Conservation (phyloP, 2,797 vertebrate species). For the Martes flavigula region DNA sequence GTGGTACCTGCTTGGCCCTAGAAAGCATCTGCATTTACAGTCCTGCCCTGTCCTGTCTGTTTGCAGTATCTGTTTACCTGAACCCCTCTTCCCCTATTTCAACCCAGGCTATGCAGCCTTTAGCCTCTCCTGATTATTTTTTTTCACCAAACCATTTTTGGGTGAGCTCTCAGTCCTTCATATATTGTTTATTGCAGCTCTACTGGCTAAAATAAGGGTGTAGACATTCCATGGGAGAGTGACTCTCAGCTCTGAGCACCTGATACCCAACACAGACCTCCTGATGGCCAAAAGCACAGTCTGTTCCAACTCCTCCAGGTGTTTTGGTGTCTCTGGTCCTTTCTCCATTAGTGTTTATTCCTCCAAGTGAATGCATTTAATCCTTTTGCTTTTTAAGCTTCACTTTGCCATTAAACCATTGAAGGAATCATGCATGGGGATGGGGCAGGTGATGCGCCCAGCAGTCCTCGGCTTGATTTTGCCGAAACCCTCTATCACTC, state of each 20-base stretch:
- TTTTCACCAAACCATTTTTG: not conserved
- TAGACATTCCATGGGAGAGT: not conserved
- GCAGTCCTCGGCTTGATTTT: not conserved
- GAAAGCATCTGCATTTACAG: not conserved
- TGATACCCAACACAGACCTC: not conserved
- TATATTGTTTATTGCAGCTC: not conserved
- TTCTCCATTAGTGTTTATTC: not conserved
- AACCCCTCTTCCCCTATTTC: not conserved
- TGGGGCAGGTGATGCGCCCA: rapidly evolving
- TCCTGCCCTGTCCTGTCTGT: not conserved
- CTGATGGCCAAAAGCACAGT: not conserved
- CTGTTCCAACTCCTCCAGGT: not conserved
- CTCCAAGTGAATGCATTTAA: not conserved
- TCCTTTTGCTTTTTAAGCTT: not conserved
- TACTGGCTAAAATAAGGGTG: not conserved
- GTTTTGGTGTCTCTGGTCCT: not conserved
- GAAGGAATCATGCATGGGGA: not conserved
- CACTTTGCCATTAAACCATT: not conserved
- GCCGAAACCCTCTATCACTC: not conserved
- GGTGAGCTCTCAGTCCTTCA: not conserved
- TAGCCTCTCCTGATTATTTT: not conserved
- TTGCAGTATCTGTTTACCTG: not conserved
- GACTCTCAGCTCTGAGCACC: not conserved
- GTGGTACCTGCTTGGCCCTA: not conserved
- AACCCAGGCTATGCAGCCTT: not conserved